These are phyloP conservation scores for Rhabditoides inermis DNA, from an alignment of 2,888 invertebrate genomes.

Conservation along the genomic window DNA sequence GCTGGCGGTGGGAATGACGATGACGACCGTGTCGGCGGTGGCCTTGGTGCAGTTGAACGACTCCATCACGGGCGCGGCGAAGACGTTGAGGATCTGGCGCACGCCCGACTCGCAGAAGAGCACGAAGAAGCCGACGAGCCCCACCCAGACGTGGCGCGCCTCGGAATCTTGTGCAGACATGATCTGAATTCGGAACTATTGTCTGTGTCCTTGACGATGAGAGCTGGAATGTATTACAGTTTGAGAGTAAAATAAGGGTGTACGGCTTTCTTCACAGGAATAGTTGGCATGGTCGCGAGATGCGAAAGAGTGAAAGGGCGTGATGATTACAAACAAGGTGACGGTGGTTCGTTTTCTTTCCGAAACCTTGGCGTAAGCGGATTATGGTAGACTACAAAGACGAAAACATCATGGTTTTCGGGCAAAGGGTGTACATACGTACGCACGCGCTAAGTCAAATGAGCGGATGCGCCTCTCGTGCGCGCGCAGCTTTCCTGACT, in stretches of 20 bases:
- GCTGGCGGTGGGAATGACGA: slow-evolving; percentile 24
- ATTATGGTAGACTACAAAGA: no score
- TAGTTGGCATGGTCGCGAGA: no score
- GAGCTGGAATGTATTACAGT: no score
- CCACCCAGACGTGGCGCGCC: slow-evolving; percentile 17
- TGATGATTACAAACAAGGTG: no score
- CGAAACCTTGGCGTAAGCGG: no score
- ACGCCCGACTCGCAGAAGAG: slow-evolving; percentile 29
- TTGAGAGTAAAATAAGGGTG: no score
- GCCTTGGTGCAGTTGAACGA: slow-evolving; percentile 23
- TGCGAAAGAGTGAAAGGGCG: background rate
- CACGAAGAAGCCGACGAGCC: slow-evolving; percentile 25
- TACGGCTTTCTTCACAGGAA: no score
- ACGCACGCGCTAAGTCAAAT: no score
- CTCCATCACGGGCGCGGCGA: slow-evolving; percentile 19
- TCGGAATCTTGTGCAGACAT: slow-evolving; percentile 7
- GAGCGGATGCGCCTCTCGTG: slow-evolving; percentile 15
- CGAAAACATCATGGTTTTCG: no score
- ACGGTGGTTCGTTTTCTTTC: no score
- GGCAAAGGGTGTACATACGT: no score
- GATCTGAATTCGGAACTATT: slow-evolving; percentile 4
- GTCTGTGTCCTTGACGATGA: no score
- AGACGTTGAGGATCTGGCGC: slow-evolving; percentile 32
- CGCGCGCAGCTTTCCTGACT: slow-evolving; percentile 15
- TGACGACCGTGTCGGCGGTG: slow-evolving; percentile 23